phyloP scores from a whole-genome alignment of 2,888 invertebrate genomes.

The Melanophora roralis region DNA sequence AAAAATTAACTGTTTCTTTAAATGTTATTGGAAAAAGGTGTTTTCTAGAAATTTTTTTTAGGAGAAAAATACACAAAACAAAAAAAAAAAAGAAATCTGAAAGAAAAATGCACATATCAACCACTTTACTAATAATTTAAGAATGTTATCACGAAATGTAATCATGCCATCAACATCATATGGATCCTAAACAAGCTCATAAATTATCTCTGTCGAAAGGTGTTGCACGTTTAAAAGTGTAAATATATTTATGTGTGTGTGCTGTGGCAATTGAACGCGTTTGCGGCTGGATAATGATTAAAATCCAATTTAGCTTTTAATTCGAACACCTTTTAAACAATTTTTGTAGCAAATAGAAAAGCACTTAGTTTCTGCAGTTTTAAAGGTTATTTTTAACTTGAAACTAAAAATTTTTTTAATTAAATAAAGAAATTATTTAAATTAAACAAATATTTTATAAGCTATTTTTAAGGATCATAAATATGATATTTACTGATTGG shows the following conservation, averaged over 20 bases:
- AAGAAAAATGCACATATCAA: slow-evolving; percentile 23
- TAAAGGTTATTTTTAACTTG: too few relatives aligned
- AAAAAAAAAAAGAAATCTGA: background rate
- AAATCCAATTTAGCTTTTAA: slow-evolving; percentile 42
- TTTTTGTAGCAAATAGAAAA: background rate
- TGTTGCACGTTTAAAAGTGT: background rate
- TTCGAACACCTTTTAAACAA: background rate
- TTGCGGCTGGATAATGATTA: slow-evolving; percentile 43
- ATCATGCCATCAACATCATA: slow-evolving; percentile 40
- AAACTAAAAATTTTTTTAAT: too few relatives aligned
- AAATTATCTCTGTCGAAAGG: slow-evolving; percentile 40
- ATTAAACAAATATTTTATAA: too few relatives aligned
- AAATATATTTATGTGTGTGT: background rate
- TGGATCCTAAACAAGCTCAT: slow-evolving; percentile 31
- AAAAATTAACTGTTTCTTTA: background rate
- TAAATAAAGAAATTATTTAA: too few relatives aligned
- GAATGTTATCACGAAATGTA: slow-evolving; percentile 53
- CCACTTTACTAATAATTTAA: slow-evolving; percentile 45
- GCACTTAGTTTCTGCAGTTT: too few relatives aligned
- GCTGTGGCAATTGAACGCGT: background rate
- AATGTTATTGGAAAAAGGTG: slow-evolving; percentile 5
- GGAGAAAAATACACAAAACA: background rate
- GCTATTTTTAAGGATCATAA: too few relatives aligned
- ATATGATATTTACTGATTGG: too few relatives aligned
- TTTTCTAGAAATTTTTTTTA: too few relatives aligned